These are phyloP conservation scores for Otolemur garnettii DNA, from an alignment of 2,113 vertebrate species.

Conservation along the genomic window DNA sequence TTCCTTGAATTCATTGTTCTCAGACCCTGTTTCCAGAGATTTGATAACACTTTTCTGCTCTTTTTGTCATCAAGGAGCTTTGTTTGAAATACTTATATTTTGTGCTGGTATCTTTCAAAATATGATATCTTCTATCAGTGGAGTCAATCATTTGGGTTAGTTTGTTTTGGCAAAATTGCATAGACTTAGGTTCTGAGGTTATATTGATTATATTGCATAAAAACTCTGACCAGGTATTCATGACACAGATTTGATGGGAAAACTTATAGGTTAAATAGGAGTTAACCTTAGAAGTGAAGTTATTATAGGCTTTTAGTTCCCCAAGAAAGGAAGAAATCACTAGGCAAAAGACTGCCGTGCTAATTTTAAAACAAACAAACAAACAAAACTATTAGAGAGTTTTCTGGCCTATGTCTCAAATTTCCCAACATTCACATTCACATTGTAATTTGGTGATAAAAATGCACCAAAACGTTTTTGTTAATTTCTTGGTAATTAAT, in stretches of 20 bases:
- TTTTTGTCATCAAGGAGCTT: constrained; percentile 74
- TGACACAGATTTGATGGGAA: constrained; percentile 52
- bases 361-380: not conserved
- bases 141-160: constrained; percentile 69
- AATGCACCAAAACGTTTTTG: not conserved
- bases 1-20: constrained; percentile 67
- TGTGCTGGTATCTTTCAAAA: constrained; percentile 74
- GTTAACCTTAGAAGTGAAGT: constrained; percentile 23
- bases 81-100: constrained; percentile 75
- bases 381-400: not conserved
- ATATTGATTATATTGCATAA: constrained; percentile 70
- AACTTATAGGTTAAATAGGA: constrained; percentile 27
- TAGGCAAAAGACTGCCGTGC: not conserved
- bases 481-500: constrained; percentile 44
- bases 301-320: not conserved
- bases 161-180: constrained; percentile 77
- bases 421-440: constrained; percentile 28
- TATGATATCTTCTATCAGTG: constrained; percentile 72
- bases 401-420: not conserved
- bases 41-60: constrained; percentile 71
- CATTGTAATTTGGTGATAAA: constrained; percentile 34
- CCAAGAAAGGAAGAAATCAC: not conserved
- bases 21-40: constrained; percentile 44
- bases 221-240: constrained; percentile 54
- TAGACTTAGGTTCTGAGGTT: constrained; percentile 55